Base-by-base conservation (phyloP, 2,888 invertebrate genomes). In the Brenthis hecate region DNA sequence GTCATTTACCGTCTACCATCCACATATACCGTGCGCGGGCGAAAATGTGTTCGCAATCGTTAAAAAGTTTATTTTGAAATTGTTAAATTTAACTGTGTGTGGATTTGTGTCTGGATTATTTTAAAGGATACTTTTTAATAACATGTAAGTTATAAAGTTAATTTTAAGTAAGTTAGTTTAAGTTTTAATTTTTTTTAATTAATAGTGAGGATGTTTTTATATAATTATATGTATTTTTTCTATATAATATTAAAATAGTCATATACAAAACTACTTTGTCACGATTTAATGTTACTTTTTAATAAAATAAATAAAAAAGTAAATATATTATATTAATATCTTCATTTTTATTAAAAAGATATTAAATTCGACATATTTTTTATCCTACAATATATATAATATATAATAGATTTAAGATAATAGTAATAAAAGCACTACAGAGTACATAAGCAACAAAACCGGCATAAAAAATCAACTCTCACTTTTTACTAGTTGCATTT, bases 1-100 rank as follows among this genome's bases (percentile, higher is more conserved):
- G 86, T 85, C 89, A 89, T 86, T 90, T 86, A 85, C 82, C 80
- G 84, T 80, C 81, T 79, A 79, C 80, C 82, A 79, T 83, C 82
- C 85, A 80, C 80, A 81, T 82, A 83, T 78, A 79, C 75, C 80
- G 85, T 81, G 80, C 85, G 87, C 85, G 83, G 79, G 76, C 81
- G 79, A 80, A 78, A 79, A 78, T 79, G 82, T 78, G 53, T 79
- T 78, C 82, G 80, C 75, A 75, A 76, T 75, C 78, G 78, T 77
- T 76, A 72, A 73, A 78, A 61, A 73, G 78, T 78, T 70, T 73
- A 72, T 72, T 70, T 71, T 57, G 65, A 68, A 53, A 65, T 56
- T 73, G 62, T 58, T 66, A 51, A 65, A 64, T 65, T 63, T 13
- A 54, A 56, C 55, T 63, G 47, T 64, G 53, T 56, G 57, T 69